Base-by-base conservation (phyloP, 1,140 invertebrate species). In the Thereuonema tuberculata region DNA sequence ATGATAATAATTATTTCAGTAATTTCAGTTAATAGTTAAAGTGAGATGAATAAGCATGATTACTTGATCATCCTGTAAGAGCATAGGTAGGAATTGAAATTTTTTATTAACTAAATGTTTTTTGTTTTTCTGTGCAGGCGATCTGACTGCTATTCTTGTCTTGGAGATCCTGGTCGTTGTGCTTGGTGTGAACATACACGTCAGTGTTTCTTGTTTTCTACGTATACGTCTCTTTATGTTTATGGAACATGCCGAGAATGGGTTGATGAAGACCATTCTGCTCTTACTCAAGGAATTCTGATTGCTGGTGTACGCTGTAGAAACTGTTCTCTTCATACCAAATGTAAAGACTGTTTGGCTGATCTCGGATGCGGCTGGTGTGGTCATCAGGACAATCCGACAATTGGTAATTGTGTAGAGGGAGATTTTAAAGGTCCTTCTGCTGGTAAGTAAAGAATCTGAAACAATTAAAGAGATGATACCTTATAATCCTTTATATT, bases 281-380 rank as follows among this genome's bases (percentile, higher is more conserved):
- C 53, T 23, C 49, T 59, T 3, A 48, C 49, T 54, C 29, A 64
- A 47, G 2, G 57, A 46, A n/a, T n/a, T n/a, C 23, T 52, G 12
- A 9, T 24, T 12, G 5, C 31, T 46, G 75, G 77, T 56, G 67
- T 80, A 83, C 60, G 67, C 63, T 96, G 92, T 71, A 85, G 86
- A 67, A 84, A 87, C 21, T 95, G 93, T 70, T 78, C 81, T 14
- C 75, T 80, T 1, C 82, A 88, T 66, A 75, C 74, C 0, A 87
- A 87, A 56, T 97, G 92, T 68, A 82, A 84, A 0, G 77, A 79
- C 0, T 97, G 93, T 69, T 70, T 95, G 28, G 78, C 82, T 14
- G 83, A 84, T 0, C 77, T 93, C 49, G 85, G 86, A 56, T 97
- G 93, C 74, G 93, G 93, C 5, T 98, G 93, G 93, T 96, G 92